These are phyloP conservation scores for Melipona beecheii DNA, from an alignment of 2,888 invertebrate genomes.

Conservation along the genomic window DNA sequence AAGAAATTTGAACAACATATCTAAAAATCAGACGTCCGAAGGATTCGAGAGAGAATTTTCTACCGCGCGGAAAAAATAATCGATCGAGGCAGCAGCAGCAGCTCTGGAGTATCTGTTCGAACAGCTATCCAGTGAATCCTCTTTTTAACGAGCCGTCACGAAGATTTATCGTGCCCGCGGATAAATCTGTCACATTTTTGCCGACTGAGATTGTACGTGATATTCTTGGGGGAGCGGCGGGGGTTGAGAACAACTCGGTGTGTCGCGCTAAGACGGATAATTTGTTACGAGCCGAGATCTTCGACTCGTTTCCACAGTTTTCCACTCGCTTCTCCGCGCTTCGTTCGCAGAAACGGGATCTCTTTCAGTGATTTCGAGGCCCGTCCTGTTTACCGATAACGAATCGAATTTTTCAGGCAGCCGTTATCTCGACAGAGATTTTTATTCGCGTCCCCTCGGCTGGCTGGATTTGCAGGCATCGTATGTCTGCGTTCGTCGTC, in stretches of 20 bases:
- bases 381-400: neutral
- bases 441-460: neutral
- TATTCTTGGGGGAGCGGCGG: neutral
- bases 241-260: neutral
- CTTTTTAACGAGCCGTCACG: conserved; percentile 1
- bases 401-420: neutral
- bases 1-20: too few relatives aligned
- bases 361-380: neutral
- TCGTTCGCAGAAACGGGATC: neutral
- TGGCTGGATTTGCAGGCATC: neutral
- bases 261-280: neutral
- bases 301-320: neutral
- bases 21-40: too few relatives aligned
- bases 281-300: neutral
- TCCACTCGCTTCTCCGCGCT: neutral
- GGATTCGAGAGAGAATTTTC: too few relatives aligned
- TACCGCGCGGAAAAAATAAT: too few relatives aligned
- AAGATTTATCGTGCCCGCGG: conserved; percentile 27
- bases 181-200: conserved; percentile 13
- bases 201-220: conserved; percentile 6
- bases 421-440: neutral
- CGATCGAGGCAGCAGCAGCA: too few relatives aligned
- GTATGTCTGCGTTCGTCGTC: neutral
- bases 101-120: conserved; percentile 2
- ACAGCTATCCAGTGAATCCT: neutral